Percentiles rank a stretch among this genome's conserved stretches.
These are phyloP conservation scores for Octopus bimaculoides DNA, from an alignment of 1,140 invertebrate species.

Conservation along the genomic window DNA sequence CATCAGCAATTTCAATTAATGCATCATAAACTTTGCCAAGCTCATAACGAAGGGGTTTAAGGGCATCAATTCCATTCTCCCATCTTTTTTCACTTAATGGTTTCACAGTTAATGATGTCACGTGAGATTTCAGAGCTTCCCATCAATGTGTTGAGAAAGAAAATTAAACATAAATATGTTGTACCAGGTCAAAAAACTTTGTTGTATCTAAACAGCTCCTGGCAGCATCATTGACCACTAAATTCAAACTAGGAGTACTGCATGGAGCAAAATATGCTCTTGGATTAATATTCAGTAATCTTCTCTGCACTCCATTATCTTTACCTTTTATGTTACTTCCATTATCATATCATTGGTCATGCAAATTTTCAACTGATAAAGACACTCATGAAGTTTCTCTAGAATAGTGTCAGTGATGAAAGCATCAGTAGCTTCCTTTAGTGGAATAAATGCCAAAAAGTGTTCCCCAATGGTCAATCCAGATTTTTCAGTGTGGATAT, in stretches of 20 bases:
- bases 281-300: too few relatives aligned
- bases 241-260: neutral
- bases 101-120: neutral
- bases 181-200: neutral
- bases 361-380: slow-evolving; percentile 1
- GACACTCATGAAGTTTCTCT: neutral
- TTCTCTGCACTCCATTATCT: too few relatives aligned
- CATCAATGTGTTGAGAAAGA: neutral
- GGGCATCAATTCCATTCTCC: neutral
- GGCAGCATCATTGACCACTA: slow-evolving; percentile 3
- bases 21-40: too few relatives aligned
- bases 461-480: neutral
- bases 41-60: neutral
- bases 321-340: too few relatives aligned
- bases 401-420: neutral
- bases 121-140: neutral
- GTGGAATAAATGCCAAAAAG: neutral
- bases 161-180: slow-evolving; percentile 1
- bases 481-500: too few relatives aligned
- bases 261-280: neutral
- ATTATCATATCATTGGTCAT: neutral
- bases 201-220: neutral
- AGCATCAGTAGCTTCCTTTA: slow-evolving; percentile 4
- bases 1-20: too few relatives aligned
- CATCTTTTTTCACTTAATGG: slow-evolving; percentile 4